Evolutionary conservation across 2,797 vertebrate genomes (phyloP), one percentile per base, ranked within the genome.

Genomic region (Poecile montanus): DNA sequence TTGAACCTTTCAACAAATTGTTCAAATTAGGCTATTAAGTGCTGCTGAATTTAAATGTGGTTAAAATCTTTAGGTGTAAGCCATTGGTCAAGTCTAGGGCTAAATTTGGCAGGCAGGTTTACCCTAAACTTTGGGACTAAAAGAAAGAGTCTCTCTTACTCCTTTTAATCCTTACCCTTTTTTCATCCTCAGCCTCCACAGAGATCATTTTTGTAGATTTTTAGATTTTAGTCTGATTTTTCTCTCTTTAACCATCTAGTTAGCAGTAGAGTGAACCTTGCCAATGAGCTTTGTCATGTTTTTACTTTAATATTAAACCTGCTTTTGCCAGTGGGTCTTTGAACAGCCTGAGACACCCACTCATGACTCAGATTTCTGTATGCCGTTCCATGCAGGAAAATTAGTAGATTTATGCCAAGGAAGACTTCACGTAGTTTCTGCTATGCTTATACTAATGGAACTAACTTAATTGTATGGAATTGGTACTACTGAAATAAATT

Each of bases 121-220:
- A 34, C 26, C 58, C 45, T 60, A 53, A 77, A 77, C 7, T 45
- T 72, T 23, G 17, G 29, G 26, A 47, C 19, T 27, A 60, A 65
- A 30, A 22, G 8, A 10, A 72, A 42, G 65, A 44, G 15, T 27
- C 14, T 63, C 13, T 16, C 10, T 70, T 44, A 70, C 10, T 50
- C 15, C 21, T 77, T 70, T 57, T 58, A 72, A 23, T 65, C 25
- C 13, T 71, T 65, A 45, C 5, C 7, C 5, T 10, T 34, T 50
- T 77, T 60, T 71, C 12, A 36, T 66, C 26, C 21, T 50, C 47
- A 78, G 11, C 8, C 10, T 60, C 18, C 40, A 32, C 6, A 23
- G 51, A 58, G 58, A 27, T 16, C 0, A 27, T 53, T 65, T 71
- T 53, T 16, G 6, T 53, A 0, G 0, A 32, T 47, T 58, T 53